These are phyloP conservation scores for Halcyon badia DNA, from an alignment of 2,797 vertebrate genomes.

Conservation along the genomic window DNA sequence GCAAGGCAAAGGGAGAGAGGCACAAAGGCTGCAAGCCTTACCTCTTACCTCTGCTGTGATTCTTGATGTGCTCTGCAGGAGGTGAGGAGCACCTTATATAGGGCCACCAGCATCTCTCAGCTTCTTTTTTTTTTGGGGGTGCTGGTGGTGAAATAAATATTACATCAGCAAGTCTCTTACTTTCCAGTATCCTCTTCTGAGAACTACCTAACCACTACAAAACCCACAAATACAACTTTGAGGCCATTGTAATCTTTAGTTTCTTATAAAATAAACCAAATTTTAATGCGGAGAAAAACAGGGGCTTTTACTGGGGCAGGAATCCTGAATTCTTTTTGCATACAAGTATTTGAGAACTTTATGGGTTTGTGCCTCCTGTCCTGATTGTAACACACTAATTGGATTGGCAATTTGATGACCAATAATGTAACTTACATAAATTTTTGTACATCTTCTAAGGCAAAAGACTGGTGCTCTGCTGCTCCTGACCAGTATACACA, in stretches of 20 bases:
- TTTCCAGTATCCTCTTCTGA: conserved; percentile 83
- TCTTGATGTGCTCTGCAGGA: conserved; percentile 52
- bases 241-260: conserved; percentile 46
- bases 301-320: conserved; percentile 1
- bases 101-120: conserved; percentile 40
- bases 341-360: conserved; percentile 15
- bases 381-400: not conserved
- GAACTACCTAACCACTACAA: conserved; percentile 80
- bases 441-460: not conserved
- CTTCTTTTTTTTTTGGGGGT: not conserved
- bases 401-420: conserved; percentile 2
- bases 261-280: conserved; percentile 45
- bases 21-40: conserved; percentile 42
- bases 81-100: conserved; percentile 77
- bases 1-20: not conserved
- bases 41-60: conserved; percentile 70
- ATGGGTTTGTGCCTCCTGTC: not conserved
- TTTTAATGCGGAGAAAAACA: not conserved
- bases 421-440: not conserved
- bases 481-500: not conserved
- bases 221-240: conserved; percentile 74
- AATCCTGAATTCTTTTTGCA: conserved; percentile 43
- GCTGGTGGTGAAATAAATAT: conserved; percentile 58
- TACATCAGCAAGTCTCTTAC: conserved; percentile 81
- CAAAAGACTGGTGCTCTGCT: not conserved